Percentiles rank a stretch among this genome's conserved stretches.
Evolutionary conservation across 2,113 vertebrate species (phyloP).

Genomic region (Tetrao urogallus): DNA sequence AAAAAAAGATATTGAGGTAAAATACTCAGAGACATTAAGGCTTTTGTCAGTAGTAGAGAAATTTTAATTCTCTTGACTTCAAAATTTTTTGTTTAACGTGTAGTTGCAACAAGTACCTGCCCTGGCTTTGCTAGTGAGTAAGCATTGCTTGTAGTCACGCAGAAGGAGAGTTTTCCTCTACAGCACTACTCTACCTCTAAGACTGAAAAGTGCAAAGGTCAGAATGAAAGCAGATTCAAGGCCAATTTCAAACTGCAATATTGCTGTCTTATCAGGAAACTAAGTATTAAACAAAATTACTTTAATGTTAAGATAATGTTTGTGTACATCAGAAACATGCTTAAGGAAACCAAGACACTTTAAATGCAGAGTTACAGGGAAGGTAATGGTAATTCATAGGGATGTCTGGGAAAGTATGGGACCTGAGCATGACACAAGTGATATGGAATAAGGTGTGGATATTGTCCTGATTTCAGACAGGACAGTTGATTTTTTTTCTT

Average conservation of each 20-base stretch:
- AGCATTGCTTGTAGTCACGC: background rate
- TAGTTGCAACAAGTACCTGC: background rate
- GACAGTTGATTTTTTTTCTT: too few species aligned
- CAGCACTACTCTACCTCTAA: background rate
- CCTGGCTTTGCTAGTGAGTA: background rate
- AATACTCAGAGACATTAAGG: background rate
- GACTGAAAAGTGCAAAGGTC: background rate
- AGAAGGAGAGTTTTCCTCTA: background rate
- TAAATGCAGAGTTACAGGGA: background rate
- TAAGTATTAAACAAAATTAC: background rate
- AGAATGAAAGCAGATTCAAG: background rate
- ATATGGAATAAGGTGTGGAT: too few species aligned
- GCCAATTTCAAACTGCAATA: accelerated
- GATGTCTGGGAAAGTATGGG: too few species aligned
- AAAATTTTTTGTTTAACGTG: background rate
- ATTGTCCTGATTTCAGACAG: too few species aligned
- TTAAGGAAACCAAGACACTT: background rate
- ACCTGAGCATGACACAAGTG: too few species aligned
- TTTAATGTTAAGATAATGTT: background rate
- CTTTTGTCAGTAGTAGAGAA: background rate
- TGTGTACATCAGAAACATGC: accelerated
- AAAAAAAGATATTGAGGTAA: background rate
- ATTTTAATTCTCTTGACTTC: background rate
- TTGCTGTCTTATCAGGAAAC: background rate
- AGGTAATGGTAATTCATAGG: too few species aligned